Base-by-base conservation (phyloP, 2,888 invertebrate genomes). In the Smittia aterrima region DNA sequence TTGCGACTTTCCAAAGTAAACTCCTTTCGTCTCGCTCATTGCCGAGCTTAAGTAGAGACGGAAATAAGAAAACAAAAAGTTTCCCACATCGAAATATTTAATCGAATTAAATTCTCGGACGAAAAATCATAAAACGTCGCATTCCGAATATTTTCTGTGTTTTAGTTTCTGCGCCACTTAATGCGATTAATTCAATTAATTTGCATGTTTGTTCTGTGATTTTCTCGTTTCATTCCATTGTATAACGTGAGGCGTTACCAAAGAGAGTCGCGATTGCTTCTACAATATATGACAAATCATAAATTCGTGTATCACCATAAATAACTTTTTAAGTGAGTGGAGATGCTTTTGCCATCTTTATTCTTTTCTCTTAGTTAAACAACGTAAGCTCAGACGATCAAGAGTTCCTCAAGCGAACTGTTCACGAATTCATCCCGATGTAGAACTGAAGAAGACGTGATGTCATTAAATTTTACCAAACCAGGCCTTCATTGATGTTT, bases 401-500 rank as follows among this genome's bases (percentile, higher is more conserved):
- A 2, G 16, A 47, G 47, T 18, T 22, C 18, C 58, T 58, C 13
- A 18, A 47, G n/a, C 47, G 16, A n/a, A 16, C 16, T 16, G 4
- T 22, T 58, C 58, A 58, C 58, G 58, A 58, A 22, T 58, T 58
- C 58, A 58, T 58, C n/a, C 22, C 58, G 2, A 64, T 64, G 27
- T 64, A 64, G 27, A 64, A 64, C 25, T 64, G 64, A 64, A 64
- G 64, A n/a, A 64, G 64, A n/a, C 64, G 64, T 64, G 64, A 25
- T 27, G 64, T 72, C 62, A 74, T 24, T 66, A 74, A 74, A 76
- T 77, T 83, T 83, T 89, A 90, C 90, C 90, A 90, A 85, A 90
- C 90, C 80, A 90, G 86, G 74, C 89, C 89, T 82, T 90, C 90
- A 83, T 88, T 90, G 84, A 87, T 85, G 84, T 89, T 88, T 82